These are phyloP conservation scores for Drosophila hamatofila DNA, from an alignment of 2,888 invertebrate species.

Conservation along the genomic window DNA sequence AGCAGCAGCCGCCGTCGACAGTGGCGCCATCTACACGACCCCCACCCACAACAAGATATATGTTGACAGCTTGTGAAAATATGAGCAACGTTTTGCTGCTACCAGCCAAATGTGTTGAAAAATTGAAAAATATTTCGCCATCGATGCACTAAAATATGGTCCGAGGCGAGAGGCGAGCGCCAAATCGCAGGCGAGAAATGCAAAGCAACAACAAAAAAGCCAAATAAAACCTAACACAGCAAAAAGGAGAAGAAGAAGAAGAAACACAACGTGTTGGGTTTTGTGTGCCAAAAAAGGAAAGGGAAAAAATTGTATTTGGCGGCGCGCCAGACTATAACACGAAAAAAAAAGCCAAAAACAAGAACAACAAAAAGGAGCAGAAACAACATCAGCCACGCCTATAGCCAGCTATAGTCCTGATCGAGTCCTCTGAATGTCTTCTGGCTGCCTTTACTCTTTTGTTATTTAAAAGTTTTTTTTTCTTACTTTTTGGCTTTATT, in stretches of 20 bases:
- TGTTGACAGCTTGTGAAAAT: conserved; percentile 77
- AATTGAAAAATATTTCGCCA: conserved; percentile 79
- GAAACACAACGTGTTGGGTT: conserved; percentile 36
- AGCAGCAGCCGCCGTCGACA: conserved; percentile 38
- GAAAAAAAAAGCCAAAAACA: conserved; percentile 7
- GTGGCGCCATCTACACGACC: conserved; percentile 6
- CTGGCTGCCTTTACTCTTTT: conserved; percentile 56
- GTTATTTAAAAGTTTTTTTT: conserved; percentile 46
- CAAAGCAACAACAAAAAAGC: conserved; percentile 43
- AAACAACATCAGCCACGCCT: conserved; percentile 1
- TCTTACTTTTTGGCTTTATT: conserved; percentile 22
- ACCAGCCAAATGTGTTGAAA: conserved; percentile 79
- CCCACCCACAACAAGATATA: conserved; percentile 59
- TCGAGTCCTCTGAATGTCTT: conserved; percentile 59
- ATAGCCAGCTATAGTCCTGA: conserved; percentile 24
- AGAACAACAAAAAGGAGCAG: neutral
- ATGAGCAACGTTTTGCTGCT: conserved; percentile 77
- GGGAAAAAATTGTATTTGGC: conserved; percentile 56
- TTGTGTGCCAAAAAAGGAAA: conserved; percentile 51
- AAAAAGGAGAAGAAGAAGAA: neutral
- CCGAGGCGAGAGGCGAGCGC: conserved; percentile 19
- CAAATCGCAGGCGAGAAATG: conserved; percentile 65
- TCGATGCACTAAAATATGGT: conserved; percentile 78
- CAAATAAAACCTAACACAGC: conserved; percentile 8
- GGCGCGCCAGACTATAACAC: conserved; percentile 50